Base-by-base conservation (phyloP, 2,797 vertebrate genomes). In the Hypotaenidia philippensis region DNA sequence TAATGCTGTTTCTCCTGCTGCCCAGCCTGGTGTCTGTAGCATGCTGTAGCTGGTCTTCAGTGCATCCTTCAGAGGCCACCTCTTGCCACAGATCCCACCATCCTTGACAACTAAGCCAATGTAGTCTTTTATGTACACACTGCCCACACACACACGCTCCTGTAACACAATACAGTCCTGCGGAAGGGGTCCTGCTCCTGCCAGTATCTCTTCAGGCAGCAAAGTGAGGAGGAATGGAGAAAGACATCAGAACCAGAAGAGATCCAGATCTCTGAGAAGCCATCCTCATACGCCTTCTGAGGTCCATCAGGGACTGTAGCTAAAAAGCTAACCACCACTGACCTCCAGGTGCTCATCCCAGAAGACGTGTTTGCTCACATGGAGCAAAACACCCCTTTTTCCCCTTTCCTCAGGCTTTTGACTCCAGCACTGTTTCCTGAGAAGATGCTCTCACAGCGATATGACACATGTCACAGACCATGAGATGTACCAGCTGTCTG, bases 381-480 rank as follows among this genome's bases (percentile, higher is more conserved):
- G 16, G 8, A 69, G 6, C 44, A 75, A 49, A 81, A 63, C 9
- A 31, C 14, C 11, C 10, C 8, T 76, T 44, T 36, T 75, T 6
- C 17, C 25, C 11, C 0, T 13, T 45, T 69, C 27, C 44, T 49
- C 34, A 23, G 11, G 31, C 16, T 81, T 31, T n/a, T 55, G 17
- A 11, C 18, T 75, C 32, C 68, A 64, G 40, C 59, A 60, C 23
- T 27, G 4, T 13, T 47, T 49, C 69, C 65, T 66, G 34, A 89
- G 61, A 74, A 78, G 23, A 2, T 59, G 47, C 29, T 65, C 34
- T 41, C 60, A 50, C 21, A 81, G 53, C 44, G 34, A 11, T 2
- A 19, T 10, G 29, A 32, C 31, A 23, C 0, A 0, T 15, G 14
- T 78, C 57, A 63, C 2, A 6, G 40, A 82, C 9, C 0, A 1